Conservation (phyloP, 2,888 invertebrate species). For the Tetranychus piercei region DNA sequence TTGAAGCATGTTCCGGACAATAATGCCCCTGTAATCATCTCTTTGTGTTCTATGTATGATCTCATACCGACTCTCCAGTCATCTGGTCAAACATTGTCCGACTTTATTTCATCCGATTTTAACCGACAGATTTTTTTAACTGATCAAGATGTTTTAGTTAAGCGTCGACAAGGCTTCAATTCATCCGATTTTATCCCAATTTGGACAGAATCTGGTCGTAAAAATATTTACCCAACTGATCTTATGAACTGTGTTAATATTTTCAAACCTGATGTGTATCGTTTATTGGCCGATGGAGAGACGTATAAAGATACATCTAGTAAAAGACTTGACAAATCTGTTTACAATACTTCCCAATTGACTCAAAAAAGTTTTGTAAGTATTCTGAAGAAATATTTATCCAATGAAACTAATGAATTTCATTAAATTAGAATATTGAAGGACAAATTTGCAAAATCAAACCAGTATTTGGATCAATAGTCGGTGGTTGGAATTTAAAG, state of each 20-base stretch:
- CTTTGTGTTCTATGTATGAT: not conserved
- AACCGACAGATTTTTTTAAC: not conserved
- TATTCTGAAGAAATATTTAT: not conserved
- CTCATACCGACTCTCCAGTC: not conserved
- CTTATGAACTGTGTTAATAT: not conserved
- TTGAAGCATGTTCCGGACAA: slow-evolving; percentile 26
- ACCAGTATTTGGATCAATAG: not conserved
- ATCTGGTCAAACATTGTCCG: slow-evolving; percentile 36
- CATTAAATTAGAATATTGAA: not conserved
- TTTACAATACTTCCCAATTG: not conserved
- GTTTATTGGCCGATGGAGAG: not conserved
- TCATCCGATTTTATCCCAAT: not conserved
- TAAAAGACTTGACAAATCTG: not conserved
- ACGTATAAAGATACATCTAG: not conserved
- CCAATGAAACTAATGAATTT: not conserved
- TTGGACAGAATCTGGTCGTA: slow-evolving; percentile 2
- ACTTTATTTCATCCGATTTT: slow-evolving; percentile 23
- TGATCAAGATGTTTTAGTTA: not conserved
- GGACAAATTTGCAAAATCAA: not conserved
- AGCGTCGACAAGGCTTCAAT: not conserved
- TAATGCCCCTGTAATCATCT: slow-evolving; percentile 32
- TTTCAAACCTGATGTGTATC: not conserved
- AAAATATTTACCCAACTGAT: not conserved
- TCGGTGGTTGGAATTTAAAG: not conserved
- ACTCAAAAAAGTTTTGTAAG: not conserved